Conservation (phyloP, 2,113 vertebrate species). For the Anarhynchus alexandrinus region DNA sequence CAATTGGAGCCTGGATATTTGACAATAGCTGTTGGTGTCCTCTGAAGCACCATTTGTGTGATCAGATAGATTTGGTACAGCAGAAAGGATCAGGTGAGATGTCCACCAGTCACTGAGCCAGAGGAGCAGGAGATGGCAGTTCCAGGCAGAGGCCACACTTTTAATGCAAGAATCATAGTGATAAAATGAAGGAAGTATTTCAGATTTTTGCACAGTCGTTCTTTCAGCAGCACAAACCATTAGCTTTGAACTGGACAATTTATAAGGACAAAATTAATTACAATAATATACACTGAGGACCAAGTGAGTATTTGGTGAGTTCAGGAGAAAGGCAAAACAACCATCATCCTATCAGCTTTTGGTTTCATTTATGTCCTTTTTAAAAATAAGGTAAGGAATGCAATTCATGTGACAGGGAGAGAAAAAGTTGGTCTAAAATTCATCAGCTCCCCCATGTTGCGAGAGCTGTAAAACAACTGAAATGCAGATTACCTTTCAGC, state of each 20-base stretch:
- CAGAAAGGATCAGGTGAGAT: not conserved
- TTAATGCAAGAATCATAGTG: not conserved
- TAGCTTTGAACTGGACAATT: not conserved
- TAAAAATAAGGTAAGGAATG: not conserved
- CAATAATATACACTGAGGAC: not conserved
- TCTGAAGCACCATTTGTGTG: not conserved
- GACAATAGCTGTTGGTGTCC: not conserved
- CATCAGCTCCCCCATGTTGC: not conserved
- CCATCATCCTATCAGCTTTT: not conserved
- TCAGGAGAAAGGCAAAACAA: not conserved
- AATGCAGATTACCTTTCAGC: not conserved
- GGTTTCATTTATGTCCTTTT: not conserved
- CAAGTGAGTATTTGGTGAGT: not conserved
- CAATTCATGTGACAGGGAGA: not conserved
- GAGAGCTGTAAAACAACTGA: not conserved
- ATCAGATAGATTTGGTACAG: not conserved
- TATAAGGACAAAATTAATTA: not conserved
- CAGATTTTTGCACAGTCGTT: not conserved
- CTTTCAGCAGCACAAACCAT: not conserved
- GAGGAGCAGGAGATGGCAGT: not conserved
- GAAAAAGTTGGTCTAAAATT: not conserved
- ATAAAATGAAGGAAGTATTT: not conserved
- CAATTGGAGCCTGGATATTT: not conserved
- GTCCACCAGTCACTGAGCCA: accelerated
- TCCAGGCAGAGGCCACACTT: not conserved